Evolutionary conservation across 2,888 invertebrate genomes (phyloP).

Genomic region (Apotomis capreana): DNA sequence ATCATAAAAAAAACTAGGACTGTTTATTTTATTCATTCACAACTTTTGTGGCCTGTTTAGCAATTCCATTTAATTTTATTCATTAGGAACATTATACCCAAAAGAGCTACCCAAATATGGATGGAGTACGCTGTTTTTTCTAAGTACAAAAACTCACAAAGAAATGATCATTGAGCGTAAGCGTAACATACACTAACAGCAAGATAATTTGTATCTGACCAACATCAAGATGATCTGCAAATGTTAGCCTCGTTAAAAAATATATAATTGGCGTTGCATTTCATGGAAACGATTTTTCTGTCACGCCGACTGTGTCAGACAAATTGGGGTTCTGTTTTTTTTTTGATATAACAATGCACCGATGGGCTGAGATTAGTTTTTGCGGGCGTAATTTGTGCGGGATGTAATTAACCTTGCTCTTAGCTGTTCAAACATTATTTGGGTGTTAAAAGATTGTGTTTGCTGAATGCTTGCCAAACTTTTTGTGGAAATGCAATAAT

Average conservation of each 20-base stretch:
- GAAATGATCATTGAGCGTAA: neutral
- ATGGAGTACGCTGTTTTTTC: neutral
- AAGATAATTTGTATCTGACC: neutral
- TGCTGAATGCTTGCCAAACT: no score
- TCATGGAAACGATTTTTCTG: slow-evolving; percentile 36
- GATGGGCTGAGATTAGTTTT: slow-evolving; percentile 33
- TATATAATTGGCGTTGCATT: slow-evolving; percentile 15
- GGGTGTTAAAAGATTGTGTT: neutral
- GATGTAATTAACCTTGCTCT: slow-evolving; percentile 2
- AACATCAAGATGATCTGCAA: neutral
- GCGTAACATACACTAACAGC: neutral
- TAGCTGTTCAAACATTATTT: neutral
- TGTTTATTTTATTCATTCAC: no score
- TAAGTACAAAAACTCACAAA: neutral
- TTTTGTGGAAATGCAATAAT: no score
- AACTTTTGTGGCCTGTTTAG: no score
- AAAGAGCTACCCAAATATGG: neutral
- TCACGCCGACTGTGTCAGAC: slow-evolving; percentile 32
- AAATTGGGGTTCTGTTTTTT: slow-evolving; percentile 38
- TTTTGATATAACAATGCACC: slow-evolving; percentile 22
- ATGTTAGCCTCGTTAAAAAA: slow-evolving; percentile 10
- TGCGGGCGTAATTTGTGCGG: slow-evolving; percentile 16
- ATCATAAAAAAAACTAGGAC: no score
- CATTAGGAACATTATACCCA: no score
- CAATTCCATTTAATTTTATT: no score